phyloP scores from a whole-genome alignment of 1,140 invertebrate species.

The Polyergus mexicanus region DNA sequence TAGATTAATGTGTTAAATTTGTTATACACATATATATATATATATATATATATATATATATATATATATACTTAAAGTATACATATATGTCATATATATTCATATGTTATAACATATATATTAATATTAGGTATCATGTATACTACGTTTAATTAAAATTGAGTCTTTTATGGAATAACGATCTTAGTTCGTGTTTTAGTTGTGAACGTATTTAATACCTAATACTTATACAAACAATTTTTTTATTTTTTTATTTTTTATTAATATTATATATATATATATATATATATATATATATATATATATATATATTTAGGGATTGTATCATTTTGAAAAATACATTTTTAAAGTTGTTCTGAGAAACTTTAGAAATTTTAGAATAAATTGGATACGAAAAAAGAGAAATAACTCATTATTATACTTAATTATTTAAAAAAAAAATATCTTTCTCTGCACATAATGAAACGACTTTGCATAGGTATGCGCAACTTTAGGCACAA shows the following conservation, averaged over 20 bases:
- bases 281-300: no score
- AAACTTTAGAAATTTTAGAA: not conserved
- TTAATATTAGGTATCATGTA: no score
- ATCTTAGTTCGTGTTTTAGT: no score
- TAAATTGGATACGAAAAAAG: not conserved
- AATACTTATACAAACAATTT: no score
- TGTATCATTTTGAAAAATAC: not conserved
- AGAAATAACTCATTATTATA: not conserved
- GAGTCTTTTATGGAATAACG: no score
- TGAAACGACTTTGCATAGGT: slow-evolving; percentile 88
- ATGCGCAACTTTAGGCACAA: slow-evolving; percentile 97
- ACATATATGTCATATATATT: no score
- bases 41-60: no score
- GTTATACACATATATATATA: not conserved
- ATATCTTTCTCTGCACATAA: not conserved
- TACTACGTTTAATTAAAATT: no score
- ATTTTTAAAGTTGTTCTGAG: not conserved
- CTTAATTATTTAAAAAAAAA: slow-evolving; percentile 15
- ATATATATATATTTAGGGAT: not conserved
- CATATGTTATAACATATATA: not conserved
- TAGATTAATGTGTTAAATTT: not conserved
- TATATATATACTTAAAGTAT: not conserved
- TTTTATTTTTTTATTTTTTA: not conserved
- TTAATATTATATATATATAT: not conserved
- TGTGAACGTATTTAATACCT: no score